Base-by-base conservation (phyloP, 2,113 vertebrate species). In the Zapus hudsonius region DNA sequence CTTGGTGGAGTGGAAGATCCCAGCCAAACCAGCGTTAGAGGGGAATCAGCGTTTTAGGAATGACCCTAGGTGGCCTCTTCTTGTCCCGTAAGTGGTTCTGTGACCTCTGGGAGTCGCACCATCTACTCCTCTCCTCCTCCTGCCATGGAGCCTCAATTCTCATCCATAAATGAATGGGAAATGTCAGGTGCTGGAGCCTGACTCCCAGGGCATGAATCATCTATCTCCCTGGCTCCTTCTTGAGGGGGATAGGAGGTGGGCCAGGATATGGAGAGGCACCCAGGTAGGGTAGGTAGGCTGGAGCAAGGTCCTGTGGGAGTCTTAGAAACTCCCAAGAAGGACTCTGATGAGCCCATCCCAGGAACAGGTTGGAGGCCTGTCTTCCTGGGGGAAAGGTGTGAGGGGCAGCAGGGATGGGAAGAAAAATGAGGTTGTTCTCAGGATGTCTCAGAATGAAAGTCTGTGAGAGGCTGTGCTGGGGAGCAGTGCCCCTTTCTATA, bases 131-230 rank as follows among this genome's bases (percentile, higher is more conserved):
- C 36, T 79, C 0, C 3, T 12, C 44, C 66, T 55, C 40, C 40
- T 67, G 31, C 79, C 0, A 0, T 5, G 17, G 13, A 64, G 40
- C 66, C 61, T 79, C 73, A 29, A 83, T 74, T 80, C 69, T 80
- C 16, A 64, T 78, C 91, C 79, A 63, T 82, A 92, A 88, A 93
- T 87, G 95, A 87, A 82, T 0, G 3, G 40, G 76, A 79, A 87
- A 33, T n/a, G 40, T 85, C 82, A 52, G 64, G 72, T 57, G n/a
- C 29, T 19, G 38, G n/a, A 83, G 19, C 33, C 66, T n/a, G 40
- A 81, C 40, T 63, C 55, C 22, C 29, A 20, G 19, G 85, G 27
- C 52, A 23, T 85, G 85, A 72, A 4, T n/a, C 38, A 40, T 29
- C 44, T 57, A n/a, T 5, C 4, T 33, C 19, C 2, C 7, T 15